Evolutionary conservation across 1,140 invertebrate species (phyloP), one percentile per base, ranked within the genome.

Genomic region (Anastatus disparis): DNA sequence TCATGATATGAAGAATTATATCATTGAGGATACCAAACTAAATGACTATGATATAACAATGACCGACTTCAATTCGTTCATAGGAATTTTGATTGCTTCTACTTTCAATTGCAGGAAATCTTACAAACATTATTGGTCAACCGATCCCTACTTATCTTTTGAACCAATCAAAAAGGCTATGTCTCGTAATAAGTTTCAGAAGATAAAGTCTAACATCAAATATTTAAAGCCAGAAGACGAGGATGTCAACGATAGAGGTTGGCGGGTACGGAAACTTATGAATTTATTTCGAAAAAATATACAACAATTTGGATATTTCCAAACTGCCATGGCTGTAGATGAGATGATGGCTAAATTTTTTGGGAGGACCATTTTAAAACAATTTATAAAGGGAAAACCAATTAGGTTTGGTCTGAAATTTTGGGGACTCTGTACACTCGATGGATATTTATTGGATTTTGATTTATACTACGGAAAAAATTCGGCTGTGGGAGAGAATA

Each of bases 391-490:
- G 6, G 58, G 58, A 44, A 62, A 75, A 68, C 46, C 71, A 26
- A 68, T 71, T 68, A 42, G 67, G 61, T 75, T 75, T 55, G 68
- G 70, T 26, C 17, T 75, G 1, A 75, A 75, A 68, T 52, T 64
- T 40, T 73, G 55, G 67, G 63, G 53, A 8, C 53, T 75, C 0
- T 75, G 69, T 55, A 71, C 55, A 35, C 62, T 56, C 24, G 63
- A 71, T 40, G 71, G 74, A 10, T 73, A 22, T 50, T 17, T 75
- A 6, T 46, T 75, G 20, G 63, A 75, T 71, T 46, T 38, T 75
- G 13, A 58, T 70, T 65, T 26, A 61, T 73, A 75, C 59, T 75
- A 69, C 26, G 71, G 69, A 10, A 75, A 75, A 26, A 71, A 73
- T 65, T 69, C 70, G 2, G 17, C 29, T 20, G 50, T 62, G 40